Conservation (phyloP, 2,888 invertebrate genomes). For the Craniophora ligustri region DNA sequence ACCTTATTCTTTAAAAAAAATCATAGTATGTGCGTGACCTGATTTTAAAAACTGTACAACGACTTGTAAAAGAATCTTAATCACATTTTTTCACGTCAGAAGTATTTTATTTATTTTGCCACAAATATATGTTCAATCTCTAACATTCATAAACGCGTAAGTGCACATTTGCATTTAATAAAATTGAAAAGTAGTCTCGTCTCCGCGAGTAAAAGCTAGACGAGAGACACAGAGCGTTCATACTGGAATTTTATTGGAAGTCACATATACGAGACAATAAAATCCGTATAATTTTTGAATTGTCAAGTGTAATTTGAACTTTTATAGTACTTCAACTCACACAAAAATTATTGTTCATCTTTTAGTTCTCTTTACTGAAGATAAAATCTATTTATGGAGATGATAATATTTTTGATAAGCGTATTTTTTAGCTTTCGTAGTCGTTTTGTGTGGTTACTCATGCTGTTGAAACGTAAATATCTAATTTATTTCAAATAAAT, state of each 20-base stretch:
- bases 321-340: slow-evolving; percentile 48
- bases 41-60: too few relatives aligned
- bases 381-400: slow-evolving; percentile 53
- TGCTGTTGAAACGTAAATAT: neutral
- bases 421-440: slow-evolving; percentile 18
- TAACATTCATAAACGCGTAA: slow-evolving; percentile 22
- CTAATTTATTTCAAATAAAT: too few relatives aligned
- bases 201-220: slow-evolving; percentile 18
- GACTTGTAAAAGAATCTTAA: too few relatives aligned
- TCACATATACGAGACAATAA: slow-evolving; percentile 47
- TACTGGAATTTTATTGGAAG: slow-evolving; percentile 55
- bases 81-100: neutral
- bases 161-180: slow-evolving; percentile 38
- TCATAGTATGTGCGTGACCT: too few relatives aligned
- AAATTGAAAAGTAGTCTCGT: slow-evolving; percentile 15
- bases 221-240: slow-evolving; percentile 24
- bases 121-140: slow-evolving; percentile 6
- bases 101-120: neutral
- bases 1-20: too few relatives aligned
- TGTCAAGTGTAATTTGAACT: slow-evolving; percentile 50
- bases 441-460: slow-evolving; percentile 5
- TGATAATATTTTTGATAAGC: slow-evolving; percentile 45
- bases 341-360: slow-evolving; percentile 55
- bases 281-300: slow-evolving; percentile 44
- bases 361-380: slow-evolving; percentile 60